Conservation (phyloP, 1,140 invertebrate species). For the Euura lappo region DNA sequence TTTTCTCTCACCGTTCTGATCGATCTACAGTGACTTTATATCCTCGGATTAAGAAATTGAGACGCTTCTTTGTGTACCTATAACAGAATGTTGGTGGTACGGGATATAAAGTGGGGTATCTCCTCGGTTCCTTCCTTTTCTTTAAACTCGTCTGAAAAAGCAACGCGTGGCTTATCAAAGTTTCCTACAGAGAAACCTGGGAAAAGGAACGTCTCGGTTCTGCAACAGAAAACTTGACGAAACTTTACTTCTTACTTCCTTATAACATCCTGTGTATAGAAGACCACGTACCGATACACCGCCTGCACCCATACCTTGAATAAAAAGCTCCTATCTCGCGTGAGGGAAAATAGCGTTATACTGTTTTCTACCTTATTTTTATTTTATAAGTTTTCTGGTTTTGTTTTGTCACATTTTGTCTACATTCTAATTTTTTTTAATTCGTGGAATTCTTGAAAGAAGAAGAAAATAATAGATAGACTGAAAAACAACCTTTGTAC, state of each 20-base stretch:
- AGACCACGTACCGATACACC: too few species aligned
- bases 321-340: neutral
- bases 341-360: neutral
- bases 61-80: too few species aligned
- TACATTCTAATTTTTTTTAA: too few species aligned
- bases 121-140: neutral
- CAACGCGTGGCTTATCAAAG: neutral
- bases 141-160: neutral
- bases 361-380: neutral
- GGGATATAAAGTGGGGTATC: neutral
- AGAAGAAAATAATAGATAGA: neutral
- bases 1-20: too few species aligned
- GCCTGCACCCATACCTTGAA: too few species aligned
- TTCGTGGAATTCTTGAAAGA: too few species aligned
- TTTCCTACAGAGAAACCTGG: neutral
- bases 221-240: neutral
- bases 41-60: too few species aligned
- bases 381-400: neutral
- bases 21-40: too few species aligned
- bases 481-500: too few species aligned
- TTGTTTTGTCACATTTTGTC: too few species aligned
- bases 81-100: too few species aligned
- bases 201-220: neutral
- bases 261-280: neutral
- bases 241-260: conserved; percentile 1